A percentile compares a stretch with the other conserved stretches of the same genome.
phyloP scores from a whole-genome alignment of 92 coral and sea anemone species.

The Phenganax stokvisi region DNA sequence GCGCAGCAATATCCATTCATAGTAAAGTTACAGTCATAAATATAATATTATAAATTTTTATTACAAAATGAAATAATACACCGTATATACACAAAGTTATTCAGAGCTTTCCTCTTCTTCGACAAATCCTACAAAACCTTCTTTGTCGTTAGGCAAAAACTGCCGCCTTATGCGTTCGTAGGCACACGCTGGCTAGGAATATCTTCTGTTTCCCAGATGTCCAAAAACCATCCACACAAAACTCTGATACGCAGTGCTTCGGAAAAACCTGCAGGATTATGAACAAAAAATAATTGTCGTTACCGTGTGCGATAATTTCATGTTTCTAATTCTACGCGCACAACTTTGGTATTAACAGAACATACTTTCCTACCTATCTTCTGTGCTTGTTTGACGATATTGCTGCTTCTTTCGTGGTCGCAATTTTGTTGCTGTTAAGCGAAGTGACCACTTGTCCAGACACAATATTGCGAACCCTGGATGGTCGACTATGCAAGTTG shows the following conservation, averaged over 20 bases:
- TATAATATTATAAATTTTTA: too few relatives aligned
- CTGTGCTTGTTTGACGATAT: neutral
- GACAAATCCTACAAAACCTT: too few relatives aligned
- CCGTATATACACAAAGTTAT: too few relatives aligned
- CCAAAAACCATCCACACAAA: neutral
- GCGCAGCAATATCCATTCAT: too few relatives aligned
- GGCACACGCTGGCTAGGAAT: neutral
- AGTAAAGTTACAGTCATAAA: too few relatives aligned
- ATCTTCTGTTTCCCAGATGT: neutral
- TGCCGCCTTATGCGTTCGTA: neutral
- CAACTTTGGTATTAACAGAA: neutral
- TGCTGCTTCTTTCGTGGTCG: neutral
- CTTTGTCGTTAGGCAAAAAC: neutral
- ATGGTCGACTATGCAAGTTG: neutral
- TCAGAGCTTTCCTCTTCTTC: too few relatives aligned
- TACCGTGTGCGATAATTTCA: neutral
- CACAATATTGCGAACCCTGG: neutral
- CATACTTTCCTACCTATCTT: neutral
- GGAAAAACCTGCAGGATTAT: neutral
- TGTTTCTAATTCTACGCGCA: neutral
- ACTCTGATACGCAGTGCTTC: neutral
- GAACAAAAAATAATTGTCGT: neutral
- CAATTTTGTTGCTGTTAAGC: neutral
- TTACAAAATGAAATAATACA: neutral
- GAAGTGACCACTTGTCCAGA: neutral